A percentile compares a stretch with the other conserved stretches of the same genome.
Conservation (phyloP, 2,113 vertebrate species). For the Lamprologus tigripictilis region DNA sequence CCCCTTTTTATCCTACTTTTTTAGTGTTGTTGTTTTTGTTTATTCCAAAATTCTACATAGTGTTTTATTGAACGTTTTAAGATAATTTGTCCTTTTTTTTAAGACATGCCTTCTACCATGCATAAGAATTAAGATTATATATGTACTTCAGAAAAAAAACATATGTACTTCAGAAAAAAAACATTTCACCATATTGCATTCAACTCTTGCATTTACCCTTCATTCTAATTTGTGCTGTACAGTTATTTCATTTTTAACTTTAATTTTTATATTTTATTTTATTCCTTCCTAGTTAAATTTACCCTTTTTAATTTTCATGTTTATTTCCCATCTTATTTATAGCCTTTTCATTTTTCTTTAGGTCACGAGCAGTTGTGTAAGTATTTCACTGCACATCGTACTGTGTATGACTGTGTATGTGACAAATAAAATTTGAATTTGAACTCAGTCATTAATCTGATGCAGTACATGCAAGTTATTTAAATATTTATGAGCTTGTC, state of each 20-base stretch:
- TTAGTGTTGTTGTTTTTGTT: not conserved
- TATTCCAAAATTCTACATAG: not conserved
- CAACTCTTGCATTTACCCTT: not conserved
- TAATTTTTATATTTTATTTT: not conserved
- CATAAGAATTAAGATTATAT: not conserved
- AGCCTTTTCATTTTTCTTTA: not conserved
- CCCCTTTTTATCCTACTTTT: not conserved
- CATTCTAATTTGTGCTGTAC: not conserved
- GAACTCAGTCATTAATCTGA: not conserved
- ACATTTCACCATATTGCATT: not conserved
- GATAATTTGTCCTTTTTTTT: not conserved
- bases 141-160: not conserved
- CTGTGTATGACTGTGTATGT: not conserved
- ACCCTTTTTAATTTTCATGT: not conserved
- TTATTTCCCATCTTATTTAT: not conserved
- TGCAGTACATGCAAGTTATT: not conserved
- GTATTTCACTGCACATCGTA: not conserved
- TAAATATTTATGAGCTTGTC: not conserved
- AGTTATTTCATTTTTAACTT: not conserved
- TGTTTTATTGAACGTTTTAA: not conserved
- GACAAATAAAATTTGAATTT: not conserved
- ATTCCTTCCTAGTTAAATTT: not conserved
- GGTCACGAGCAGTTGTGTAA: not conserved
- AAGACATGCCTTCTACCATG: not conserved
- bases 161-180: not conserved